Base-by-base conservation (phyloP, 2,888 invertebrate species). In the Argyra leucocephala region DNA sequence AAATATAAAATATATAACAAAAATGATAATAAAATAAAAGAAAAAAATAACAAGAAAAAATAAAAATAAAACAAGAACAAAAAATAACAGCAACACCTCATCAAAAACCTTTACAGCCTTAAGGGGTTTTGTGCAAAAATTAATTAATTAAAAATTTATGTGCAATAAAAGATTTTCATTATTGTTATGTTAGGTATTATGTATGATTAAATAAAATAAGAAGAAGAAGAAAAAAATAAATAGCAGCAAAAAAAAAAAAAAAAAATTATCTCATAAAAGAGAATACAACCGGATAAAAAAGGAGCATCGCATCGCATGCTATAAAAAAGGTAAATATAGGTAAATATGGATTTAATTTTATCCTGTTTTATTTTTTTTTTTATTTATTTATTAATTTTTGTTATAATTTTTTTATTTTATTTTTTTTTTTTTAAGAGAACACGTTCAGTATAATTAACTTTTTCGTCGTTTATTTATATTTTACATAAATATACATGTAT, bases 91-190 rank as follows among this genome's bases (percentile, higher is more conserved):
- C 48, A 48, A 48, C 48, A 48, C 48, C 48, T 48, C 48, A 48
- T 48, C 48, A 48, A 48, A 48, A 48, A 48, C 48, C 48, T 48
- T 48, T 48, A 48, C 18, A 48, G 9, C 12, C 48, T 18, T 48
- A 18, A 48, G 18, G 48, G 48, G 48, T 9, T 48, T 48, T 48
- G 48, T 48, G 48, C 48, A 48, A 48, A 48, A 48, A 48, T 48
- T 48, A 48, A 48, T 48, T 48, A 48, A 48, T 48, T 48, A 48
- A 48, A 48, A 48, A 48, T 48, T 48, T 48, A 48, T 48, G 48
- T 48, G 48, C 48, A 48, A 48, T 48, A 48, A 48, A 48, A 48
- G 48, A 48, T 48, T 48, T 48, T 48, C 48, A 48, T 48, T 48
- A 48, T 48, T 48, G 48, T 48, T 48, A 48, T 48, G 18, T 48